Percentiles rank a stretch among this genome's conserved stretches.
These are phyloP conservation scores for Toxostoma redivivum DNA, from an alignment of 2,113 vertebrate species.

Conservation along the genomic window DNA sequence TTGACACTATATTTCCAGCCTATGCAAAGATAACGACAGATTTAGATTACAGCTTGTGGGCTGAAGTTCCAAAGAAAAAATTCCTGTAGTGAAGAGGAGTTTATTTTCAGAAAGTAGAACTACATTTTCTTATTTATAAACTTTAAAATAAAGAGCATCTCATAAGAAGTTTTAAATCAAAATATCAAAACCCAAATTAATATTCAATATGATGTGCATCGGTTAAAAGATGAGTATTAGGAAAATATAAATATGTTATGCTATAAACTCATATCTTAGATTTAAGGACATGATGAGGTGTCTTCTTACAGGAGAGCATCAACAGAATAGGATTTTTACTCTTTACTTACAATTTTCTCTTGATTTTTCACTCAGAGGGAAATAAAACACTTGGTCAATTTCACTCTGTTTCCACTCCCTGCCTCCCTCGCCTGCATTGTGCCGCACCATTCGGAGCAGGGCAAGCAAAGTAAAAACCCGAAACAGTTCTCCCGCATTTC, in stretches of 20 bases:
- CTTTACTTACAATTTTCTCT: background rate
- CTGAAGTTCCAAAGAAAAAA: background rate
- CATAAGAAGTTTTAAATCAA: background rate
- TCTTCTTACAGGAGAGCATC: rapidly evolving
- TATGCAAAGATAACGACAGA: background rate
- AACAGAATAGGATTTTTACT: background rate
- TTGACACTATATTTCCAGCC: background rate
- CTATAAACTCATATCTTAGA: background rate
- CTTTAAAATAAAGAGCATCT: rapidly evolving
- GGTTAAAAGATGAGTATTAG: rapidly evolving
- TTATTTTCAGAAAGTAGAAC: background rate
- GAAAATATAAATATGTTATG: rapidly evolving
- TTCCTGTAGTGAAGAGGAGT: background rate
- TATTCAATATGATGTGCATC: rapidly evolving
- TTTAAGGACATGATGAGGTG: background rate
- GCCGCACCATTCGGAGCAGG: background rate
- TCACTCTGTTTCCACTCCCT: background rate
- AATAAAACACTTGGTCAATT: background rate
- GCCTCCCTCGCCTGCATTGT: background rate
- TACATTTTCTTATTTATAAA: background rate
- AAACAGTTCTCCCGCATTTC: background rate
- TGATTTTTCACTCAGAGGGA: background rate
- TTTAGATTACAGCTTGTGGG: background rate
- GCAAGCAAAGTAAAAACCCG: background rate
- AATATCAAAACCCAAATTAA: background rate